Evolutionary conservation across 2,888 invertebrate species (phyloP).

Genomic region (Drosophila anomalata): DNA sequence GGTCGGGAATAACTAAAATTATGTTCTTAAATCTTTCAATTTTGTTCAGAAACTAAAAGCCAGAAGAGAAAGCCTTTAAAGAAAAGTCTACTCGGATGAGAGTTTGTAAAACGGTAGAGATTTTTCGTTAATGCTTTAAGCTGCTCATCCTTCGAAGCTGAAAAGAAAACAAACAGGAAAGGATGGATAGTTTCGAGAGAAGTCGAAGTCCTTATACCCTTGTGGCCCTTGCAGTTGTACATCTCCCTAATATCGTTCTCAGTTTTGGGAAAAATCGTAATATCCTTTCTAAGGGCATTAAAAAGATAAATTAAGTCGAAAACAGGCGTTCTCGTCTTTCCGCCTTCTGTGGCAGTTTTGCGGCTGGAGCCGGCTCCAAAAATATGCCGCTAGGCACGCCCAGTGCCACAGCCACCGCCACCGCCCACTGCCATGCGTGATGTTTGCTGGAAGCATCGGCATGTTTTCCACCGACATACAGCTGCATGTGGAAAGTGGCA

Average conservation of each 20-base stretch:
- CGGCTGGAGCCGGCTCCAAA: conserved; percentile 27
- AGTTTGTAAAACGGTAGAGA: neutral
- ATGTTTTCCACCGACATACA: conserved; percentile 56
- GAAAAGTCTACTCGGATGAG: conserved; percentile 5
- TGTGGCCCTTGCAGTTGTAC: too few species aligned
- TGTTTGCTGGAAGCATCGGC: conserved; percentile 34
- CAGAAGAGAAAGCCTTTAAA: neutral
- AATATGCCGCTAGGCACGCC: conserved; percentile 27
- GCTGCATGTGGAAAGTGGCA: conserved; percentile 73
- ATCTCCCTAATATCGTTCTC: too few species aligned
- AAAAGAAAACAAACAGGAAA: neutral
- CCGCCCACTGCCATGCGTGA: conserved; percentile 44
- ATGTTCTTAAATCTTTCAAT: conserved; percentile 31
- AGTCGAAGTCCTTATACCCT: too few species aligned
- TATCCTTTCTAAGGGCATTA: conserved; percentile 16
- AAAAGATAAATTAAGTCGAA: conserved; percentile 46
- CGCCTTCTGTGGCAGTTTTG: conserved; percentile 55
- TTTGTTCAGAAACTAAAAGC: conserved; percentile 19
- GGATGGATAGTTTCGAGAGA: too few species aligned
- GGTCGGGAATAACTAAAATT: conserved; percentile 39
- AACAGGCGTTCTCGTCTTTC: conserved; percentile 50
- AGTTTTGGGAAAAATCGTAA: too few species aligned
- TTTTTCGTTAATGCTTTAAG: conserved; percentile 21
- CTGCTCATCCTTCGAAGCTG: conserved; percentile 2
- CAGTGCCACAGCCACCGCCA: conserved; percentile 2